phyloP scores from a whole-genome alignment of 2,113 vertebrate species.

The Heterotis niloticus region DNA sequence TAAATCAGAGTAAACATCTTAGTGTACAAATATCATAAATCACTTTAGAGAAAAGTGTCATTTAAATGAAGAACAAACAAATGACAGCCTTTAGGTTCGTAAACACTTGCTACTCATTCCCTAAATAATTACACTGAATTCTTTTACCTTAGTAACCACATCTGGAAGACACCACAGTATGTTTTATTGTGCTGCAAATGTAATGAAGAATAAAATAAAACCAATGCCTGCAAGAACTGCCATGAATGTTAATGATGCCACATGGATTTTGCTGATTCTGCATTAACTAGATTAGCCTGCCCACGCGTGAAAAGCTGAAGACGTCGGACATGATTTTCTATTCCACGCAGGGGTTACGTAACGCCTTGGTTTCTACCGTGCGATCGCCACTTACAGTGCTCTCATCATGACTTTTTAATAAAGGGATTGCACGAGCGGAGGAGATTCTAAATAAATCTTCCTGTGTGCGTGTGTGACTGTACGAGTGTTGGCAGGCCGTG shows the following conservation, averaged over 20 bases:
- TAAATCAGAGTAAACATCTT: no score
- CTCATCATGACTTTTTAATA: constrained; percentile 58
- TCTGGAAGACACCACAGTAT: no score
- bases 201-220: no score
- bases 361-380: constrained; percentile 60
- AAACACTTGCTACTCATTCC: no score
- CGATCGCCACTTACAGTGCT: constrained; percentile 43
- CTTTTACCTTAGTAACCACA: no score
- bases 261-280: neutral
- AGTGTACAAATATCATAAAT: no score
- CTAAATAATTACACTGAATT: no score
- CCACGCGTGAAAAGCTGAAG: constrained; percentile 56
- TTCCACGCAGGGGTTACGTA: constrained; percentile 62
- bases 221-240: no score
- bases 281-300: constrained; percentile 57
- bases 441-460: neutral
- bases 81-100: no score
- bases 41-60: no score
- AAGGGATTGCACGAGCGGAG: constrained; percentile 31
- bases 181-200: no score
- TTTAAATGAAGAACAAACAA: no score
- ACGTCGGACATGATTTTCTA: constrained; percentile 51
- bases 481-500: neutral
- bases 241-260: neutral
- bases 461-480: neutral